Conservation (phyloP, 2,113 vertebrate genomes). For the Pituophis catenifer region DNA sequence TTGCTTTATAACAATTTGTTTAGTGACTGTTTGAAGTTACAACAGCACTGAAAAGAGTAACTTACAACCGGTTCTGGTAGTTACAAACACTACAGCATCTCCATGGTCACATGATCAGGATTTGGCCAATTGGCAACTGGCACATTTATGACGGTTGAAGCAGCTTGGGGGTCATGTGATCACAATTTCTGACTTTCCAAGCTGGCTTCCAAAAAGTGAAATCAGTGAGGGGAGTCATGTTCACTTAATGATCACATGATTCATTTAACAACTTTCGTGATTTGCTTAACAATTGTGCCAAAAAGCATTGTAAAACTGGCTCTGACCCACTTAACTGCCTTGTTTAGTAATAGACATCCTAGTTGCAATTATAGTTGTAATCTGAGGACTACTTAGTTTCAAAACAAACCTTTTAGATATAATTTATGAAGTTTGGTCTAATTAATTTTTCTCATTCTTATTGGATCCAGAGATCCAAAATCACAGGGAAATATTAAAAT, state of each 20-base stretch:
- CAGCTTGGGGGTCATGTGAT: neutral
- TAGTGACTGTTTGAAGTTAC: neutral
- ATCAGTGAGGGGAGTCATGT: neutral
- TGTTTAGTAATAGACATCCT: neutral
- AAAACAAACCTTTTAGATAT: neutral
- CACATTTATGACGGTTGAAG: neutral
- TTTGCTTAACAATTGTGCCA: neutral
- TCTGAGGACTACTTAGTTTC: neutral
- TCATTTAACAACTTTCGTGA: neutral
- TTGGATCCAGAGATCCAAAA: conserved; percentile 6
- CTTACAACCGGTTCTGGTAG: neutral
- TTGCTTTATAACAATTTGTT: neutral
- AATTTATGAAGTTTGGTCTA: neutral
- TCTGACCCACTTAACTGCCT: neutral
- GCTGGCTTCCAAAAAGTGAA: neutral
- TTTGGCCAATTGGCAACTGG: neutral
- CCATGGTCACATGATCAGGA: neutral
- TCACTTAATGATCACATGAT: neutral
- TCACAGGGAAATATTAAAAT: conserved; percentile 5
- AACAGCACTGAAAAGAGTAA: neutral
- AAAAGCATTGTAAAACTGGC: neutral
- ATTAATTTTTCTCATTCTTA: neutral
- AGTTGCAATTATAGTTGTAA: neutral
- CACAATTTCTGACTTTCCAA: neutral
- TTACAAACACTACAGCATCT: neutral